These are phyloP conservation scores for Chironomus tentans DNA, from an alignment of 2,888 invertebrate genomes.

Conservation along the genomic window DNA sequence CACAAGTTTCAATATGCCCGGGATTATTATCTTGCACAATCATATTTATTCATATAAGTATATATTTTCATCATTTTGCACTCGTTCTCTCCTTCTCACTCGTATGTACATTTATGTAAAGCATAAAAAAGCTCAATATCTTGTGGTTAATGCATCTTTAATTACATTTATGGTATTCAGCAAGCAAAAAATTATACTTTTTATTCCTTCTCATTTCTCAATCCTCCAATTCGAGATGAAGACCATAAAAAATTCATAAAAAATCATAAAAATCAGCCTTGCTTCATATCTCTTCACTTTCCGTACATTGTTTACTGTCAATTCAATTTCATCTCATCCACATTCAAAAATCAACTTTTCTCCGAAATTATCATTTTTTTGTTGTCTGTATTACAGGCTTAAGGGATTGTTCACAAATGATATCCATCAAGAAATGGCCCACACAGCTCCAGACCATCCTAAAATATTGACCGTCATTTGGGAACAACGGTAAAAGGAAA, in stretches of 20 bases:
- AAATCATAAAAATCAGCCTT: neutral
- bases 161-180: neutral
- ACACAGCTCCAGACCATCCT: no score
- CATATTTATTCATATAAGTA: neutral
- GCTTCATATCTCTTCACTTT: neutral
- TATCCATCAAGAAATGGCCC: no score
- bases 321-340: neutral
- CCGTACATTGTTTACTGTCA: neutral
- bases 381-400: neutral
- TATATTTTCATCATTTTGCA: neutral
- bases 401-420: no score
- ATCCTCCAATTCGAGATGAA: neutral
- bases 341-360: neutral
- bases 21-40: neutral
- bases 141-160: slow-evolving; percentile 4
- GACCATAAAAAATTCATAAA: neutral
- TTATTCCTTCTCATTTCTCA: no score
- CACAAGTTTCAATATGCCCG: neutral
- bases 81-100: neutral
- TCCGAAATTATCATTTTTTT: neutral
- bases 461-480: no score
- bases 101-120: neutral
- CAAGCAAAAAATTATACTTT: neutral
- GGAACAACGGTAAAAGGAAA: neutral
- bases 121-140: neutral